Conservation (phyloP, 2,113 vertebrate species). For the Tapirus terrestris region DNA sequence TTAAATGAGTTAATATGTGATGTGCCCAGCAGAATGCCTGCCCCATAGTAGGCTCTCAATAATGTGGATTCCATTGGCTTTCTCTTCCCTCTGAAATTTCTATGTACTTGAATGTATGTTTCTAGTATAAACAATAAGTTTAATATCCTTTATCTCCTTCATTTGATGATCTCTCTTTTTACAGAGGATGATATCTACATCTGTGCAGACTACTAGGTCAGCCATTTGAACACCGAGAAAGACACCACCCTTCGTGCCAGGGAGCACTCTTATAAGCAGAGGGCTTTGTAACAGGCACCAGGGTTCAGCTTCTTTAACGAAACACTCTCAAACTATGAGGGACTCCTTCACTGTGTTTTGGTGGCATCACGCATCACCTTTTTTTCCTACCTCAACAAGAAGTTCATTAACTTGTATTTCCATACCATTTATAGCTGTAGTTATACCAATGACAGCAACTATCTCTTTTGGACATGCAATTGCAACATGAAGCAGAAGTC, state of each 20-base stretch:
- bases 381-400: slow-evolving; percentile 86
- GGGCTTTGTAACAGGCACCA: slow-evolving; percentile 91
- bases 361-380: slow-evolving; percentile 89
- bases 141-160: slow-evolving; percentile 92
- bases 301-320: slow-evolving; percentile 91
- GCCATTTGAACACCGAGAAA: slow-evolving; percentile 93
- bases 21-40: neutral
- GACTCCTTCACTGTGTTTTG: slow-evolving; percentile 88
- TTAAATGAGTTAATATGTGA: neutral
- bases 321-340: slow-evolving; percentile 85
- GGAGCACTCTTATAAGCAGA: slow-evolving; percentile 92
- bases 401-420: neutral
- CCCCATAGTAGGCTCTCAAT: neutral
- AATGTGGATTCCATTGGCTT: neutral
- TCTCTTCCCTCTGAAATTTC: neutral
- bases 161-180: slow-evolving; percentile 90
- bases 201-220: slow-evolving; percentile 87
- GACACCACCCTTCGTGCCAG: slow-evolving; percentile 90
- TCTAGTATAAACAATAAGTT: slow-evolving; percentile 90
- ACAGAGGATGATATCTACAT: slow-evolving; percentile 91
- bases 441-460: neutral
- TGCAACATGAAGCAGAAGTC: neutral
- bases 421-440: neutral
- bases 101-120: neutral
- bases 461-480: neutral